Conservation (phyloP, 64 coral and sea anemone species). For the Cladopsammia gracilis region DNA sequence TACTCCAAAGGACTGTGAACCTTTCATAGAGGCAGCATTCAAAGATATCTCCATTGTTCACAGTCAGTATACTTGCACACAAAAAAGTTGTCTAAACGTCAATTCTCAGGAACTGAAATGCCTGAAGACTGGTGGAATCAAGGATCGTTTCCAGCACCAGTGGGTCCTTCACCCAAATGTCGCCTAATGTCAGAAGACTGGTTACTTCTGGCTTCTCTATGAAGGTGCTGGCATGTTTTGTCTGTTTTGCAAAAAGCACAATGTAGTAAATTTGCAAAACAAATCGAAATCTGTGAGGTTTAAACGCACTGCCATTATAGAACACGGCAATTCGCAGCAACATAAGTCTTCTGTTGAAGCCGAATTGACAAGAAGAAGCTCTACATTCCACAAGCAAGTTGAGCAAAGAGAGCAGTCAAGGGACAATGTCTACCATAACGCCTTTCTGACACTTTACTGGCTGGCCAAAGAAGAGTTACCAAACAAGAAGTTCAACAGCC, state of each 20-base stretch:
- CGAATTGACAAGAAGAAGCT: constrained; percentile 51
- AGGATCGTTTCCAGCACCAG: constrained; percentile 49
- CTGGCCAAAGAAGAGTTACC: constrained; percentile 55
- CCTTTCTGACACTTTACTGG: constrained; percentile 48
- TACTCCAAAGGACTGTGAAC: too few species aligned
- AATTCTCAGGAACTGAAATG: too few species aligned
- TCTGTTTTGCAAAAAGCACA: constrained; percentile 63
- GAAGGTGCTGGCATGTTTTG: constrained; percentile 63
- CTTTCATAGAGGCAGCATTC: too few species aligned
- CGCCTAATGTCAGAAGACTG: constrained; percentile 33
- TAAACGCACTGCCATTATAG: constrained; percentile 15
- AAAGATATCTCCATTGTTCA: too few species aligned
- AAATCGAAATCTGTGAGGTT: constrained; percentile 53
- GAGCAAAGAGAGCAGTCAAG: constrained; percentile 49
- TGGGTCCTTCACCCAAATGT: constrained; percentile 58
- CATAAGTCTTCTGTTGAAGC: constrained; percentile 54
- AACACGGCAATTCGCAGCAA: too few species aligned
- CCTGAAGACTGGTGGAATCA: too few species aligned
- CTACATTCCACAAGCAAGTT: constrained; percentile 49
- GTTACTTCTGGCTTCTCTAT: constrained; percentile 59
- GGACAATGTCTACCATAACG: constrained; percentile 33
- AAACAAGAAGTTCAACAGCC: constrained; percentile 52
- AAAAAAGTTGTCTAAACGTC: too few species aligned
- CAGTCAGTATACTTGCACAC: too few species aligned
- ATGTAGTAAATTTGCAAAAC: constrained; percentile 45